Percentiles rank a stretch among this genome's conserved stretches.
These are phyloP conservation scores for Pseudococcus viburni DNA, from an alignment of 2,888 invertebrate species.

Conservation along the genomic window DNA sequence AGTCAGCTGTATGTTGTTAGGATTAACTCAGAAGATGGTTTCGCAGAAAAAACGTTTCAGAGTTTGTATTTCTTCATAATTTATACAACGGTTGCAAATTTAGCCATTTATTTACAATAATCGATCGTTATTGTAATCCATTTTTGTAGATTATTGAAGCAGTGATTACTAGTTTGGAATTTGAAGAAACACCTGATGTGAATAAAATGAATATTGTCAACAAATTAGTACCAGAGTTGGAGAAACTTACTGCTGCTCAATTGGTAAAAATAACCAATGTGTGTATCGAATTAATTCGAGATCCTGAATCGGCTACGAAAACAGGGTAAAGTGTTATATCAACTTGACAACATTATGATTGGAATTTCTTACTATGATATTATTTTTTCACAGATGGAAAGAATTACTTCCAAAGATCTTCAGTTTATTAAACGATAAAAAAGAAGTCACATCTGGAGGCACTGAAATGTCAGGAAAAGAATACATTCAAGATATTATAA, in stretches of 20 bases:
- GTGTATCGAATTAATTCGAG: slow-evolving; percentile 74
- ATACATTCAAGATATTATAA: slow-evolving; percentile 77
- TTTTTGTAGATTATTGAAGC: slow-evolving; percentile 50
- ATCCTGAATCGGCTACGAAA: slow-evolving; percentile 72
- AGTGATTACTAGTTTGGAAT: slow-evolving; percentile 41
- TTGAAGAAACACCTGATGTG: slow-evolving; percentile 1
- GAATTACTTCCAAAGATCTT: slow-evolving; percentile 78
- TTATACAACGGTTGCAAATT: background rate
- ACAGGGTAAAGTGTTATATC: slow-evolving; percentile 70
- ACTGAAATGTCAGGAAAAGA: slow-evolving; percentile 76
- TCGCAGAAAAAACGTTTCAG: slow-evolving; percentile 62
- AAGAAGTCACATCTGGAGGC: slow-evolving; percentile 75
- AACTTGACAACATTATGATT: background rate
- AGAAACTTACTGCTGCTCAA: slow-evolving; percentile 74
- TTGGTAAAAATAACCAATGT: slow-evolving; percentile 75
- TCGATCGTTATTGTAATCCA: background rate
- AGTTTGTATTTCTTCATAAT: slow-evolving; percentile 1
- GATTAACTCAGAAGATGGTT: slow-evolving; percentile 45
- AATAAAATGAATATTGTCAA: background rate
- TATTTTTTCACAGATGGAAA: slow-evolving; percentile 77
- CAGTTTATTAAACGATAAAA: slow-evolving; percentile 74
- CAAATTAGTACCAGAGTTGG: slow-evolving; percentile 71
- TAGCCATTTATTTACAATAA: background rate
- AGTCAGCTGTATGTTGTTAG: slow-evolving; percentile 50
- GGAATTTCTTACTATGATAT: background rate